These are phyloP conservation scores for Menidia menidia DNA, from an alignment of 2,797 vertebrate species.

Conservation along the genomic window DNA sequence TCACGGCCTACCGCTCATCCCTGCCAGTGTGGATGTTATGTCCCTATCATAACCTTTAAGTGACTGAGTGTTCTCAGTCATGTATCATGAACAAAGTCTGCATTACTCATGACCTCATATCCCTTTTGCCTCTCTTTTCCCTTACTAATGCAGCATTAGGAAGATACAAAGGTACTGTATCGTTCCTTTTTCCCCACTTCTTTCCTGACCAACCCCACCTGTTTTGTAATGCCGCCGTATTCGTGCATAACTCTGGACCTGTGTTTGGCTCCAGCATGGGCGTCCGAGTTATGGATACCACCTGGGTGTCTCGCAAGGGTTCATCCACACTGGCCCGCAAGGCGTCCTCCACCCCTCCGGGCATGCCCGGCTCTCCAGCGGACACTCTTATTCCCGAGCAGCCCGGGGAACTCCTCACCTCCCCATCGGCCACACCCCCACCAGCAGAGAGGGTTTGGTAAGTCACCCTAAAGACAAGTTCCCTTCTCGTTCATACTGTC, in stretches of 20 bases:
- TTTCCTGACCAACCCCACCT: slow-evolving; percentile 18
- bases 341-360: slow-evolving; percentile 88
- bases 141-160: slow-evolving; percentile 97
- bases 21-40: slow-evolving; percentile 38
- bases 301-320: slow-evolving; percentile 97
- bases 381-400: slow-evolving; percentile 91
- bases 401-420: slow-evolving; percentile 81
- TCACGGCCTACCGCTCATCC: slow-evolving; percentile 32
- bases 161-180: slow-evolving; percentile 99
- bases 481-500: slow-evolving; percentile 27
- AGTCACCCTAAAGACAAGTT: slow-evolving; percentile 64
- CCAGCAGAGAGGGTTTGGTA: slow-evolving; percentile 89
- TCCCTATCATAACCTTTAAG: slow-evolving; percentile 10
- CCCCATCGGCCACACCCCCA: slow-evolving; percentile 86
- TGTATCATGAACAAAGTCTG: slow-evolving; percentile 43
- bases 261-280: slow-evolving; percentile 89
- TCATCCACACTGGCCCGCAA: slow-evolving; percentile 88
- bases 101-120: slow-evolving; percentile 63
- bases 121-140: slow-evolving; percentile 73
- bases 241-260: slow-evolving; percentile 21
- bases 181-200: slow-evolving; percentile 34
- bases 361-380: slow-evolving; percentile 84
- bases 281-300: slow-evolving; percentile 98
- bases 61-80: slow-evolving; percentile 13
- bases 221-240: not conserved